Conservation (phyloP, 1,140 invertebrate genomes). For the Pseudomyrmex sp. region DNA sequence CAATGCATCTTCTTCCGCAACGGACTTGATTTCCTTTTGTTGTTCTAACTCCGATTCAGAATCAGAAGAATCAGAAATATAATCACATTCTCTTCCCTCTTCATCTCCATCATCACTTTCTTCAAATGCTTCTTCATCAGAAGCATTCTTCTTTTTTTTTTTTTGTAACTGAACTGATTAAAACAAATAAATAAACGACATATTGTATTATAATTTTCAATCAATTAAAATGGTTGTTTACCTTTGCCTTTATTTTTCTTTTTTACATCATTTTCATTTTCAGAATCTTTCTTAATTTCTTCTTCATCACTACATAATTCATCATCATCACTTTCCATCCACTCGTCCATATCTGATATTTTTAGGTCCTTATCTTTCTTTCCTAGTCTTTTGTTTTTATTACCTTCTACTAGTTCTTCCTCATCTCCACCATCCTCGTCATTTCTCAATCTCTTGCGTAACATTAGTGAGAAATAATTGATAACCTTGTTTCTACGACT, state of each 20-base stretch:
- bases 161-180: constrained; percentile 78
- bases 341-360: constrained; percentile 97
- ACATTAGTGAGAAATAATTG: constrained; percentile 98
- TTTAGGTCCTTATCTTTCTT: constrained; percentile 90
- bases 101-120: constrained; percentile 99
- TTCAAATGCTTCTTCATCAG: constrained; percentile 95
- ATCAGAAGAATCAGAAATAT: constrained; percentile 94
- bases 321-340: constrained; percentile 93
- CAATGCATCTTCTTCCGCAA: constrained; percentile 95
- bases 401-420: constrained; percentile 86
- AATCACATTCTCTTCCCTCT: constrained; percentile 95
- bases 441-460: constrained; percentile 93
- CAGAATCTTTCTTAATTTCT: constrained; percentile 89
- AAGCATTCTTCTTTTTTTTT: constrained; percentile 91
- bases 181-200: too few species aligned
- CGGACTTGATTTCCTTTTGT: constrained; percentile 91
- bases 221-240: not conserved
- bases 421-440: constrained; percentile 93
- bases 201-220: too few species aligned
- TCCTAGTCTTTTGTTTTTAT: constrained; percentile 85
- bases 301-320: constrained; percentile 89
- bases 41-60: constrained; percentile 91
- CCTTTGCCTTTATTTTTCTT: constrained; percentile 88
- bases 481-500: constrained; percentile 96
- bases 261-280: constrained; percentile 88